Conservation (phyloP, 2,113 vertebrate genomes). For the Labeo rohita region DNA sequence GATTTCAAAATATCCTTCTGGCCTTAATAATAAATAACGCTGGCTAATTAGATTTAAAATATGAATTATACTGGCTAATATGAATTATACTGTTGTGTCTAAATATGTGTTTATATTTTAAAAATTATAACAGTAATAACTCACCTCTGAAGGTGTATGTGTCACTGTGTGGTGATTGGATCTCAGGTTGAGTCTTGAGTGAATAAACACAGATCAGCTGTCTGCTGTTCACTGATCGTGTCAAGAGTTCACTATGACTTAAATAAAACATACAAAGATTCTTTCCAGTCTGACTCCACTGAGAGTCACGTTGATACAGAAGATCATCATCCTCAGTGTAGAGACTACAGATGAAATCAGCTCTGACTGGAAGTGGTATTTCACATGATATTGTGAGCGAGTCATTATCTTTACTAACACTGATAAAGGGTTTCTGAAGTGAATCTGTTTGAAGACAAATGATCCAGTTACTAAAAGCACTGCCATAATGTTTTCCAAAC, state of each 20-base stretch:
- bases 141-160: constrained; percentile 13
- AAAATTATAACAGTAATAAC: background rate
- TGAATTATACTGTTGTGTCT: background rate
- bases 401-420: too few species aligned
- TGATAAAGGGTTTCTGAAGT: background rate
- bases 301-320: accelerated
- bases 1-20: too few species aligned
- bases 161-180: constrained; percentile 46
- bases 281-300: background rate
- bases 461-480: background rate
- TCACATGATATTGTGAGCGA: background rate
- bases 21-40: too few species aligned
- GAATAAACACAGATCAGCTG: constrained; percentile 50
- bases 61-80: background rate
- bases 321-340: constrained; percentile 43
- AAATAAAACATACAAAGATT: background rate
- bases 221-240: constrained; percentile 2
- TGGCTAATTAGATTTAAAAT: too few species aligned
- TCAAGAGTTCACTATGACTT: background rate
- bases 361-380: background rate
- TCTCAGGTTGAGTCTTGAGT: constrained; percentile 12
- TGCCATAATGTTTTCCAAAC: accelerated
- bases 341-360: constrained; percentile 45
- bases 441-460: constrained; percentile 4
- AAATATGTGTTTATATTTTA: background rate